Conservation (phyloP, 2,888 invertebrate species). For the Caenorhabditis zanzibari region DNA sequence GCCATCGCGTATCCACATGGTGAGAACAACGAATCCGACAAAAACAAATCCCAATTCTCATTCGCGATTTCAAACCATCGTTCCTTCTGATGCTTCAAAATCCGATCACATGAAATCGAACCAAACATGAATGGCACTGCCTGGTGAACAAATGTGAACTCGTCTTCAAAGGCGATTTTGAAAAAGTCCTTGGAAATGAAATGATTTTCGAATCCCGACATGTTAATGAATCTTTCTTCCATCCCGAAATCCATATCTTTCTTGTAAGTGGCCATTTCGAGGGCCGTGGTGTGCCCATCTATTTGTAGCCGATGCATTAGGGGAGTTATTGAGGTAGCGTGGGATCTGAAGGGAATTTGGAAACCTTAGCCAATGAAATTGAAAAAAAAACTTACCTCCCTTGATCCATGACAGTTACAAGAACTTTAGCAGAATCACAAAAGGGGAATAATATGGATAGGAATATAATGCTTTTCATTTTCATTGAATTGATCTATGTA, state of each 20-base stretch:
- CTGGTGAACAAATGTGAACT: constrained; percentile 62
- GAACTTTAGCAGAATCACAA: constrained; percentile 32
- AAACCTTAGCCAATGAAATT: neutral
- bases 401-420: constrained; percentile 65
- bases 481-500: too few species aligned
- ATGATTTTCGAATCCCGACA: constrained; percentile 45
- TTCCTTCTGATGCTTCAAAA: constrained; percentile 17
- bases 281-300: constrained; percentile 37
- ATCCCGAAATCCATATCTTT: constrained; percentile 62
- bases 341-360: constrained; percentile 49
- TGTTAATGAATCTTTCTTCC: constrained; percentile 59
- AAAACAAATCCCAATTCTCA: constrained; percentile 59
- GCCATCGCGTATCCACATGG: constrained; percentile 64
- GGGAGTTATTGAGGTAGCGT: constrained; percentile 64
- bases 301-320: constrained; percentile 57
- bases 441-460: neutral
- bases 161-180: constrained; percentile 58
- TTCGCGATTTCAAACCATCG: constrained; percentile 54
- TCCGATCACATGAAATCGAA: constrained; percentile 44
- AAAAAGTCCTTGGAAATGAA: constrained; percentile 56
- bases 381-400: constrained; percentile 45
- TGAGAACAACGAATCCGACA: constrained; percentile 60
- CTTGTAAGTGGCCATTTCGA: constrained; percentile 43
- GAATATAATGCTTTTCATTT: neutral
- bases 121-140: constrained; percentile 62